Base-by-base conservation (phyloP, 2,888 invertebrate species). In the Phortica okadai region DNA sequence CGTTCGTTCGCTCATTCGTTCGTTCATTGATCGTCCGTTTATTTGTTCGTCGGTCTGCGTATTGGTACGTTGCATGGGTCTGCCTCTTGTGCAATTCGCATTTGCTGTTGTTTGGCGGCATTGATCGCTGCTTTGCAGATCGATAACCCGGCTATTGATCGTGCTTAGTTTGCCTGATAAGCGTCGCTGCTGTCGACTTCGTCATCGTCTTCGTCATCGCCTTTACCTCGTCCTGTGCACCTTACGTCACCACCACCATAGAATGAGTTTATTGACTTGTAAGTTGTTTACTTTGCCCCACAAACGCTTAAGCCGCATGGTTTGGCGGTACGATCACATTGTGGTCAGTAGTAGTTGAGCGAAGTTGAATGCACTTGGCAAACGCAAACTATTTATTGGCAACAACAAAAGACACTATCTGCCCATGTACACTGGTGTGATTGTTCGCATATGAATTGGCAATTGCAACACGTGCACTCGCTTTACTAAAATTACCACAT, bases 261-360 rank as follows among this genome's bases (percentile, higher is more conserved):
- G 77, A 82, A 82, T 84, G 84, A 83, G 87, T 87, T 87, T 87
- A 88, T 87, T 87, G 87, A 87, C 87, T 88, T 83, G 83, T 82
- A 80, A 64, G 75, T 74, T 70, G 75, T 64, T 64, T 64, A 45
- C 16, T 73, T 41, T 33, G 41, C 41, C n/a, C 66, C 41, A 41
- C 54, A 62, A 73, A 44, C n/a, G 45, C 16, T 16, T n/a, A 21
- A 10, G 41, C 56, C 14, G 56, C 8, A 16, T 25, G 5, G 42
- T 10, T 21, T 14, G 45, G 6, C 10, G 41, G 11, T 54, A 2
- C 14, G 45, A 21, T 33, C 25, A 73, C 42, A 73, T 42, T 73
- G 58, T 58, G 42, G 58, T 58, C 59, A 59, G 59, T 73, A 59
- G 59, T 42, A 14, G 16, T 41, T 50, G 6, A 14, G 10, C 41